Evolutionary conservation across 2,888 invertebrate genomes (phyloP), one percentile per base, ranked within the genome.

Genomic region (Masnerella sp.): DNA sequence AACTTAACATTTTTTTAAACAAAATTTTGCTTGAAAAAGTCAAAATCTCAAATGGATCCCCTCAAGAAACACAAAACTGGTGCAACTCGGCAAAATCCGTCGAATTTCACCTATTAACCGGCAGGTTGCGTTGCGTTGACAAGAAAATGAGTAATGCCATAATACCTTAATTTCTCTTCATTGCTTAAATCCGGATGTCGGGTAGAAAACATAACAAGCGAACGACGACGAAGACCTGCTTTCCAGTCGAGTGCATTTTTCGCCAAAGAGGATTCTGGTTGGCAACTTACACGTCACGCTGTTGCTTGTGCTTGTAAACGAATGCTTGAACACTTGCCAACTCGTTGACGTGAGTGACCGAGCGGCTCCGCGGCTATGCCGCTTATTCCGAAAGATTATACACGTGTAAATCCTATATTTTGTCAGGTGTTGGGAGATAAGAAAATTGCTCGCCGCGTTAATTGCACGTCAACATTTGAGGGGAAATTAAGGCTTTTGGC

Each of bases 301-400:
- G 64, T 64, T 69, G 62, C 71, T 54, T 72, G 74, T 71, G 74
- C 74, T 68, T 78, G 77, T 79, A 77, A 77, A 81, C 78, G 80
- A 82, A 81, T 80, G 77, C 79, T 83, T 84, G 83, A 83, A 82
- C 78, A 67, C 61, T 78, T 83, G 82, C 82, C 84, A 83, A 80
- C 79, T 80, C 77, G 77, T 82, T 69, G 78, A 76, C 73, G 76
- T 70, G 70, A 73, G 73, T 71, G 76, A 74, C 74, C 74, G 74
- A 56, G 43, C 54, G 49, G 59, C 61, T 51, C 36, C 54, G 30
- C 45, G 11, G 58, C 61, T 43, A 68, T 34, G 34, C 73, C 62
- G 64, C 45, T 69, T 67, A 65, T 69, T 62, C 36, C 42, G 51
- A 69, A 69, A 69, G 58, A 69, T 64, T 69, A 69, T 74, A 74